Evolutionary conservation across 1,140 invertebrate genomes (phyloP).

Genomic region (Drosophila sturtevanti): DNA sequence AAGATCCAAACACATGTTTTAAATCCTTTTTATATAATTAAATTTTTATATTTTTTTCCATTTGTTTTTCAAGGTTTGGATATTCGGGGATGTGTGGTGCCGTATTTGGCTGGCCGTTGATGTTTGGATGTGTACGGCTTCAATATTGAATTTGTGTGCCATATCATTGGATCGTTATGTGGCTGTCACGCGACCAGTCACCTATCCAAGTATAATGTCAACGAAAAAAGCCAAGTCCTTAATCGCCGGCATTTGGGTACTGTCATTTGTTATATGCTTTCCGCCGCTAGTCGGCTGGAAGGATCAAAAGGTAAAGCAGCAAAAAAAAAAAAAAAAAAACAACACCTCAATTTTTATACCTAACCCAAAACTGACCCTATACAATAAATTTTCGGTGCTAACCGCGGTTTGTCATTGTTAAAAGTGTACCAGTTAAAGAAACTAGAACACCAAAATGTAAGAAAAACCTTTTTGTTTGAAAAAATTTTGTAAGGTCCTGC

Average conservation of each 20-base stretch:
- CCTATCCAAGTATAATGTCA: constrained; percentile 97
- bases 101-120: constrained; percentile 96
- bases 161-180: constrained; percentile 97
- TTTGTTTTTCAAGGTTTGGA: constrained; percentile 89
- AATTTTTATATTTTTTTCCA: background rate
- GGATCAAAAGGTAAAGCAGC: constrained; percentile 88
- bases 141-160: constrained; percentile 95
- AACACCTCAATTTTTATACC: background rate
- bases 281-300: constrained; percentile 98
- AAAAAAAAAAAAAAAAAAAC: too few species aligned
- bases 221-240: constrained; percentile 92
- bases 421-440: constrained; percentile 85
- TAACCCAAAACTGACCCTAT: constrained; percentile 18
- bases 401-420: constrained; percentile 49
- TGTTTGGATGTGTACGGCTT: constrained; percentile 98
- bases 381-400: constrained; percentile 44
- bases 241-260: constrained; percentile 95
- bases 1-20: constrained; percentile 40
- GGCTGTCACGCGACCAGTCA: constrained; percentile 96
- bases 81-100: constrained; percentile 96
- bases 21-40: too few species aligned
- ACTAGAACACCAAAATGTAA: constrained; percentile 66
- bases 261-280: constrained; percentile 98
- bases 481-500: constrained; percentile 23
- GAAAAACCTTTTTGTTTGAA: constrained; percentile 7